A percentile compares a stretch with the other conserved stretches of the same genome.
Evolutionary conservation across 2,797 vertebrate genomes (phyloP).

Genomic region (Paratrypauchen microcephalus): DNA sequence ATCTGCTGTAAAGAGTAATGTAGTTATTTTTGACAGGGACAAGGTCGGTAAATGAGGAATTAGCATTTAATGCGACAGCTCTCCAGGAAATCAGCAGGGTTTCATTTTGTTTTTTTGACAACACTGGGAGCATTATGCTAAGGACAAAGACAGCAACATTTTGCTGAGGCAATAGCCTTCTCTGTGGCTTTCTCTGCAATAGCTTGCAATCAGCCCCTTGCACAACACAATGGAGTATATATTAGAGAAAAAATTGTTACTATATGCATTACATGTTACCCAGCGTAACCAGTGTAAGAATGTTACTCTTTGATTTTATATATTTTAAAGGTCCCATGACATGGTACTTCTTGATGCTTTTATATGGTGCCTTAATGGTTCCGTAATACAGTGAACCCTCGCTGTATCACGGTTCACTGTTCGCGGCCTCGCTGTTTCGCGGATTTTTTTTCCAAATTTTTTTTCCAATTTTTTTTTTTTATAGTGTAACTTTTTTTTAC

Average conservation of each 20-base stretch:
- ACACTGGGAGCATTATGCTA: not conserved
- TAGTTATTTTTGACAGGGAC: not conserved
- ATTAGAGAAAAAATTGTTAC: not conserved
- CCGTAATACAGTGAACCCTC: too few relatives aligned
- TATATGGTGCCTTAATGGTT: too few relatives aligned
- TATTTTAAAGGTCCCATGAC: too few relatives aligned
- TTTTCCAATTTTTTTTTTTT: too few relatives aligned
- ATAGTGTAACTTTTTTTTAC: too few relatives aligned
- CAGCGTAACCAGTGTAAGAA: not conserved
- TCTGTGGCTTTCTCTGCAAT: not conserved
- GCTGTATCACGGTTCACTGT: too few relatives aligned
- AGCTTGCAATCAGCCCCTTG: not conserved
- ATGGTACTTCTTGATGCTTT: too few relatives aligned
- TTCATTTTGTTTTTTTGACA: not conserved
- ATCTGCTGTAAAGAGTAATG: not conserved
- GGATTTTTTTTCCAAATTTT: too few relatives aligned
- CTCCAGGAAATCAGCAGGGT: conserved; percentile 8
- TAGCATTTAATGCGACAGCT: not conserved
- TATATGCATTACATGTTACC: not conserved
- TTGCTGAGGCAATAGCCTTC: not conserved
- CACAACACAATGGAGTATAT: not conserved
- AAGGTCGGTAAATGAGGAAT: not conserved
- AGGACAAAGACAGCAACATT: conserved; percentile 2
- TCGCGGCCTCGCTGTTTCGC: too few relatives aligned
- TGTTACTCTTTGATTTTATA: not conserved